These are phyloP conservation scores for Turritopsis dohrnii DNA, from an alignment of 30 jellyfish, hydroid and myxozoan species.

Conservation along the genomic window DNA sequence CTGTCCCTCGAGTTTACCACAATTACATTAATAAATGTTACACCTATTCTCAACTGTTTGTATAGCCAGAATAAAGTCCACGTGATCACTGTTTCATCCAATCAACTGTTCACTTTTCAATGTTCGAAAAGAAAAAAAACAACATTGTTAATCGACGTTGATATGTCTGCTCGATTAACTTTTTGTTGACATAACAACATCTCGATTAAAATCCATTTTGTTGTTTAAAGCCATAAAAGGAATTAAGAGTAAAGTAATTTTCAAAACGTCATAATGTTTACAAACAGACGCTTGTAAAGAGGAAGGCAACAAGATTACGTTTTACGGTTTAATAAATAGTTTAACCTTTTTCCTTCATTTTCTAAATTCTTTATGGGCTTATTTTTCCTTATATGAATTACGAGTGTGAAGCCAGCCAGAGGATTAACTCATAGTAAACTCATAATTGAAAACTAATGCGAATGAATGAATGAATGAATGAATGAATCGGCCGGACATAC, in stretches of 20 bases:
- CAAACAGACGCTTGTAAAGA: neutral
- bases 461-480: too few species aligned
- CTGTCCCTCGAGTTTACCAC: neutral
- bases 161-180: neutral
- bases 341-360: too few species aligned
- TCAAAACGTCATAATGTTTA: neutral
- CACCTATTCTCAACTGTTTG: neutral
- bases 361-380: too few species aligned
- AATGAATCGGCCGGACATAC: too few species aligned
- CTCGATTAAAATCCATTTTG: neutral
- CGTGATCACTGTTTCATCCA: neutral
- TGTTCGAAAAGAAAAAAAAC: neutral
- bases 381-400: too few species aligned
- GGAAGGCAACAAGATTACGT: neutral
- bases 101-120: neutral
- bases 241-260: neutral
- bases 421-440: too few species aligned
- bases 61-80: neutral
- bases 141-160: neutral
- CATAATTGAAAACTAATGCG: too few species aligned
- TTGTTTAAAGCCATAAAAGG: neutral
- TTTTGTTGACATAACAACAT: neutral
- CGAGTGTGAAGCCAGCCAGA: too few species aligned
- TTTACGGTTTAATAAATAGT: too few species aligned
- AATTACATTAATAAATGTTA: neutral